A percentile compares a stretch with the other conserved stretches of the same genome.
phyloP scores from a whole-genome alignment of 2,888 invertebrate genomes.

The Bugula neritina region DNA sequence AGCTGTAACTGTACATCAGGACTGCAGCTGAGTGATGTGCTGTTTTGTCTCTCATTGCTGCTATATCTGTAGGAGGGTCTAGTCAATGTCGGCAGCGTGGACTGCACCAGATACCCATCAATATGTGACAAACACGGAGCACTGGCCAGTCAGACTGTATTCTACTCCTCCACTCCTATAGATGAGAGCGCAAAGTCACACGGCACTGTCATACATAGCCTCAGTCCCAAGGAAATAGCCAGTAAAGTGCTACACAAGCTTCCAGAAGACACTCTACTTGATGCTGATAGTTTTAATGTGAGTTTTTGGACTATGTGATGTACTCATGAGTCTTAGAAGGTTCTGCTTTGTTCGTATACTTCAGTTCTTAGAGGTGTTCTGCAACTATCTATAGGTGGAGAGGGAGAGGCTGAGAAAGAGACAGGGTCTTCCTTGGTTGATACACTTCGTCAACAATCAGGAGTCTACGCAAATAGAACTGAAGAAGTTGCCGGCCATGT shows the following conservation, averaged over 20 bases:
- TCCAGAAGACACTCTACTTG: slow-evolving; percentile 61
- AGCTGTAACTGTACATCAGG: no score
- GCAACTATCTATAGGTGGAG: slow-evolving; percentile 37
- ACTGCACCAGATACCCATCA: slow-evolving; percentile 54
- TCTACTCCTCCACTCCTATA: slow-evolving; percentile 36
- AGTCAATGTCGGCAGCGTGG: slow-evolving; percentile 58
- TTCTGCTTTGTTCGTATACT: no score
- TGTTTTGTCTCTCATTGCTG: no score
- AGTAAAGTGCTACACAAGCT: slow-evolving; percentile 60
- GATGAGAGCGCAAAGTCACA: background rate
- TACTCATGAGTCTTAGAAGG: no score
- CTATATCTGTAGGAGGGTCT: slow-evolving; percentile 52
- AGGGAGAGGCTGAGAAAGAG: slow-evolving; percentile 33
- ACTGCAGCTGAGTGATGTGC: no score
- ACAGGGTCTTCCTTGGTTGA: slow-evolving; percentile 44
- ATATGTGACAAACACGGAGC: slow-evolving; percentile 56
- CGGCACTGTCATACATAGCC: slow-evolving; percentile 38
- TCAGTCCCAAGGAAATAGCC: slow-evolving; percentile 59
- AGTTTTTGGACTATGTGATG: no score
- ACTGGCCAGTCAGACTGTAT: slow-evolving; percentile 50
- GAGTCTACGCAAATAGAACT: slow-evolving; percentile 52
- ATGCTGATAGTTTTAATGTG: slow-evolving; percentile 61
- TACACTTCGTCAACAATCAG: slow-evolving; percentile 49
- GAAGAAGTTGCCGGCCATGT: slow-evolving; percentile 61
- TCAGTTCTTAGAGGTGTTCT: no score